A percentile compares a stretch with the other conserved stretches of the same genome.
Conservation (phyloP, 2,888 invertebrate genomes). For the Cordilura impudica region DNA sequence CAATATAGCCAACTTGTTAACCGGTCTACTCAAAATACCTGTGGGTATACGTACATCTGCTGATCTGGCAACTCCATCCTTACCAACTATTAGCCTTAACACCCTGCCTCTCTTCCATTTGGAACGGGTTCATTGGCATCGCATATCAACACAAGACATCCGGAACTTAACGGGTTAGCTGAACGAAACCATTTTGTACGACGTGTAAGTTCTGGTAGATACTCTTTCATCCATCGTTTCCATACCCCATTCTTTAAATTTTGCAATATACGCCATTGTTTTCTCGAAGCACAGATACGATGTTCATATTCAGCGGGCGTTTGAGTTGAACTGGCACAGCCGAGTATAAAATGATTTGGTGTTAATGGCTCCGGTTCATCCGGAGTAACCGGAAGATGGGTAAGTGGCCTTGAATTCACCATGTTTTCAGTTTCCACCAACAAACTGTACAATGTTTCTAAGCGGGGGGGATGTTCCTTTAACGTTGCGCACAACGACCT, state of each 20-base stretch:
- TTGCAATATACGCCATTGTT: background rate
- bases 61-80: conserved; percentile 13
- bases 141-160: conserved; percentile 12
- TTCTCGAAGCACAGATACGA: background rate
- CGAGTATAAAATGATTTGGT: conserved; percentile 27
- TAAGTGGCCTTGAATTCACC: conserved; percentile 49
- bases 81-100: background rate
- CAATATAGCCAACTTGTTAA: background rate
- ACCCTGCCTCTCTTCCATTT: conserved; percentile 1
- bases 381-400: conserved; percentile 38
- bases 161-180: background rate
- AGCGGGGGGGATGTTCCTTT: conserved; percentile 39
- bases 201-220: conserved; percentile 12
- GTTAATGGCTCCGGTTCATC: conserved; percentile 44
- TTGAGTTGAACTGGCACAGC: background rate
- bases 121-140: background rate
- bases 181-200: conserved; percentile 9
- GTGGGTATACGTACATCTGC: background rate
- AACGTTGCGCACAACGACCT: conserved; percentile 20
- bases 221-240: conserved; percentile 6
- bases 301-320: background rate
- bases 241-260: background rate
- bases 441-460: conserved; percentile 41
- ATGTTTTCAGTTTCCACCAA: conserved; percentile 48
- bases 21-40: background rate